Conservation (phyloP, 2,888 invertebrate genomes). For the Lordiphosa fenestrarum region DNA sequence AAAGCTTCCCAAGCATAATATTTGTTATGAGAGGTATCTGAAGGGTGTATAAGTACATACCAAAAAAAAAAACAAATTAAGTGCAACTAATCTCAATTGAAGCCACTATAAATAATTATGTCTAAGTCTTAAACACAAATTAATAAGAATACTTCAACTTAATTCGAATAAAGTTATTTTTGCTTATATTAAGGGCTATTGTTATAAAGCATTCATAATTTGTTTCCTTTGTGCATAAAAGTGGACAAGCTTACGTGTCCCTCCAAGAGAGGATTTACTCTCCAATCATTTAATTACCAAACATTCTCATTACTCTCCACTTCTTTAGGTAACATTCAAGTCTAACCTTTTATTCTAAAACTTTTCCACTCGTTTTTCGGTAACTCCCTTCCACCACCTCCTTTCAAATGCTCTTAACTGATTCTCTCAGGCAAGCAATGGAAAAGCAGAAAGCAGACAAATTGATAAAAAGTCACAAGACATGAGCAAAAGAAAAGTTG, state of each 20-base stretch:
- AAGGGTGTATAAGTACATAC: neutral
- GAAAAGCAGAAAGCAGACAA: slow-evolving; percentile 20
- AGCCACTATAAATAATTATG: too few relatives aligned
- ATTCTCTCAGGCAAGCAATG: slow-evolving; percentile 17
- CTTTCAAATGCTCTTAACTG: slow-evolving; percentile 48
- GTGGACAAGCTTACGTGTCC: too few relatives aligned
- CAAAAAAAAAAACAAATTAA: neutral
- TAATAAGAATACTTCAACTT: too few relatives aligned
- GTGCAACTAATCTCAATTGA: neutral
- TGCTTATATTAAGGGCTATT: too few relatives aligned
- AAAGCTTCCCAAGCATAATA: slow-evolving; percentile 35
- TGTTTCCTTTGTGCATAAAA: too few relatives aligned
- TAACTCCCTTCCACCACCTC: neutral
- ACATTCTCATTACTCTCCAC: too few relatives aligned
- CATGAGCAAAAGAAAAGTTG: slow-evolving; percentile 11
- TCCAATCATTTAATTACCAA: too few relatives aligned
- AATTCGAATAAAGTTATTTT: too few relatives aligned
- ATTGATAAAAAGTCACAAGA: slow-evolving; percentile 45
- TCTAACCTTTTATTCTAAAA: slow-evolving; percentile 5
- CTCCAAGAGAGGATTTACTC: too few relatives aligned
- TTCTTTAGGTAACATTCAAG: too few relatives aligned
- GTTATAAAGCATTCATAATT: too few relatives aligned
- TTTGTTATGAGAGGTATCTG: slow-evolving; percentile 25
- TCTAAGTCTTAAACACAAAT: too few relatives aligned
- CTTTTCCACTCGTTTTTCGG: slow-evolving; percentile 14